Evolutionary conservation across 2,113 vertebrate species (phyloP), one percentile per base, ranked within the genome.

Genomic region (Corydoras maculifer): DNA sequence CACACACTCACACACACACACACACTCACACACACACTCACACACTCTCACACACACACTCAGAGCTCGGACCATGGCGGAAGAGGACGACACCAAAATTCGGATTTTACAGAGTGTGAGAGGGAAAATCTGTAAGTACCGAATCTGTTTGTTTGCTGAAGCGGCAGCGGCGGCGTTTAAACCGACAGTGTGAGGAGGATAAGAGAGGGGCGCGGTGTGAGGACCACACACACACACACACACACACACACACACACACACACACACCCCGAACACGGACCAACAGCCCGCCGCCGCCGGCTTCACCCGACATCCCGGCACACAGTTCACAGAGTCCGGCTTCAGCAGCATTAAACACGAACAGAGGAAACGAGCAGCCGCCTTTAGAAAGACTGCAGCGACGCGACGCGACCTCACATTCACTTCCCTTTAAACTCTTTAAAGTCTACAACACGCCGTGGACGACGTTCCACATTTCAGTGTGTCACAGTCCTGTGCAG

Each of bases 81-180:
- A 91, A 81, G 87, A 90, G 62, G 86, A 87, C 75, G 88, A 88
- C 80, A 80, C 75, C 64, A 86, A 76, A 80, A 86, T 91, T 79
- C 89, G 92, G 79, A 84, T 91, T 81, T 84, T 92, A 83, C 91
- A 92, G 84, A 92, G 88, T 65, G 87, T 93, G 75, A 84, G 91
- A 76, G 90, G 91, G 4, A 93, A 93, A 84, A 93, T 92, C 78
- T 93, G 92, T 93, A 87, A 92, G 91, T 92, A 59, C 68, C 12
- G 6, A n/a, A n/a, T 13, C 13, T 57, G 13, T 53, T 53, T 12
- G 11, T 53, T 10, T 3, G 3, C 51, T 53, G 9, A 53, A 3
- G 51, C 13, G 9, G 51, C 13, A 53, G 13, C 51, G 1, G 1
- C 10, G 3, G 51, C 3, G 2, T 12, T 12, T 53, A 12, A 10